Percentiles rank a stretch among this genome's conserved stretches.
phyloP scores from a whole-genome alignment of 2,888 invertebrate genomes.

The Hanleya hanleyi region DNA sequence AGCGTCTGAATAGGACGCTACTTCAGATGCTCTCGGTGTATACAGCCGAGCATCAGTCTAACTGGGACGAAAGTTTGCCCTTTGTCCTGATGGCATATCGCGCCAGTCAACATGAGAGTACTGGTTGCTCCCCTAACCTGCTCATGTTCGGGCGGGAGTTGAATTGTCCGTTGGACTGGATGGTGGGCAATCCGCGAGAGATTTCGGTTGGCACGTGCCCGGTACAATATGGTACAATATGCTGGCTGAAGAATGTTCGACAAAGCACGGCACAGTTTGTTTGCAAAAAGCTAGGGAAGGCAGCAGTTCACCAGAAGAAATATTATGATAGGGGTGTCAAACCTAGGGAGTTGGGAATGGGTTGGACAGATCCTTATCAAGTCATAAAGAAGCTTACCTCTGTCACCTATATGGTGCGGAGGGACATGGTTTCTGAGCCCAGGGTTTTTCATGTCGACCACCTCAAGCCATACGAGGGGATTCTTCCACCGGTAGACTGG shows the following conservation, averaged over 20 bases:
- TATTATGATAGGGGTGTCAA: constrained; percentile 14
- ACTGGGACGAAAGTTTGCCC: background rate
- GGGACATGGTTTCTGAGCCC: background rate
- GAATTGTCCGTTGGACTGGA: background rate
- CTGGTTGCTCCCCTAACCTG: background rate
- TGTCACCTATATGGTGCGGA: constrained; percentile 18
- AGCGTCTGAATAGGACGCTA: background rate
- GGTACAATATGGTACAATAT: too few relatives aligned
- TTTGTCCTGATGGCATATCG: background rate
- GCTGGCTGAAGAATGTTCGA: constrained; percentile 10
- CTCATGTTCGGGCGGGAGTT: background rate
- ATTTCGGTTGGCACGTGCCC: too few relatives aligned
- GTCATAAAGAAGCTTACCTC: constrained; percentile 8
- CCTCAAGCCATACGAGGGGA: constrained; percentile 18
- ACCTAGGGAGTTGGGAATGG: constrained; percentile 18
- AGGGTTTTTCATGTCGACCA: constrained; percentile 23
- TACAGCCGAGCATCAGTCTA: background rate
- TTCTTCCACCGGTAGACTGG: too few relatives aligned
- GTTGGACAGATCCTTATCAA: constrained; percentile 29
- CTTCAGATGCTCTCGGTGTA: background rate
- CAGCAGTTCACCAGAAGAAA: constrained; percentile 19
- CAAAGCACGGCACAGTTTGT: constrained; percentile 2
- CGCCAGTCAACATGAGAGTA: background rate
- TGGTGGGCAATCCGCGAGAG: background rate
- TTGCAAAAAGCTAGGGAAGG: background rate